These are phyloP conservation scores for Anthoptus insignis DNA, from an alignment of 2,888 invertebrate genomes.

Conservation along the genomic window DNA sequence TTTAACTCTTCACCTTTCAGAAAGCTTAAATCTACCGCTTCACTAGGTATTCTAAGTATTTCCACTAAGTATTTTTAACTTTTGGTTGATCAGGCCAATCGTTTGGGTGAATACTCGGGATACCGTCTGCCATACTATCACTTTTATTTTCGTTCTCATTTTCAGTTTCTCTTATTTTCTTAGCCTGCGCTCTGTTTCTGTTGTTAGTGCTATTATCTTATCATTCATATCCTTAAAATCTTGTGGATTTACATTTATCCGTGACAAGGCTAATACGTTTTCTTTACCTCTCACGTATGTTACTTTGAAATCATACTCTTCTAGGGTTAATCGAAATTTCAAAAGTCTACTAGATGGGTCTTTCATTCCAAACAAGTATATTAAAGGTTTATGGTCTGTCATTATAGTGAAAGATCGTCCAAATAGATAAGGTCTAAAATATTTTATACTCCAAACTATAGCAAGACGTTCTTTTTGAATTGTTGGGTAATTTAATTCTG, in stretches of 20 bases:
- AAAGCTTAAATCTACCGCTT: constrained; percentile 3
- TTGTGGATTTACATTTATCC: constrained; percentile 37
- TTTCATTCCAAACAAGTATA: constrained; percentile 14
- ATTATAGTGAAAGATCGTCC: constrained; percentile 38
- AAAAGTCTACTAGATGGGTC: constrained; percentile 29
- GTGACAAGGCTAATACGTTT: constrained; percentile 42
- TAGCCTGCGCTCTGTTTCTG: constrained; percentile 18
- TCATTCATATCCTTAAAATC: constrained; percentile 36
- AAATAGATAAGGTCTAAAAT: constrained; percentile 41
- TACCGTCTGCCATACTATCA: not conserved
- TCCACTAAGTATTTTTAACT: no score
- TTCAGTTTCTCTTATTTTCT: constrained; percentile 3
- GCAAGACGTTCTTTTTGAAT: constrained; percentile 36
- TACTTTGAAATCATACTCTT: constrained; percentile 41
- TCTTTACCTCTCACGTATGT: constrained; percentile 43
- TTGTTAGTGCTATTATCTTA: constrained; percentile 11
- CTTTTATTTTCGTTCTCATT: no score
- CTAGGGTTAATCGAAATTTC: constrained; percentile 34
- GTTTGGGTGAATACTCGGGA: constrained; percentile 27
- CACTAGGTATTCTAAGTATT: constrained; percentile 27
- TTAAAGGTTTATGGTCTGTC: constrained; percentile 35
- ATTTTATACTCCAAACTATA: constrained; percentile 40
- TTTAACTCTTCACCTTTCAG: not conserved
- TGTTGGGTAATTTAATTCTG: constrained; percentile 11
- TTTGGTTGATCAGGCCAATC: constrained; percentile 37